A percentile compares a stretch with the other conserved stretches of the same genome.
These are phyloP conservation scores for Eupsilia transversa DNA, from an alignment of 2,888 invertebrate genomes.

Conservation along the genomic window DNA sequence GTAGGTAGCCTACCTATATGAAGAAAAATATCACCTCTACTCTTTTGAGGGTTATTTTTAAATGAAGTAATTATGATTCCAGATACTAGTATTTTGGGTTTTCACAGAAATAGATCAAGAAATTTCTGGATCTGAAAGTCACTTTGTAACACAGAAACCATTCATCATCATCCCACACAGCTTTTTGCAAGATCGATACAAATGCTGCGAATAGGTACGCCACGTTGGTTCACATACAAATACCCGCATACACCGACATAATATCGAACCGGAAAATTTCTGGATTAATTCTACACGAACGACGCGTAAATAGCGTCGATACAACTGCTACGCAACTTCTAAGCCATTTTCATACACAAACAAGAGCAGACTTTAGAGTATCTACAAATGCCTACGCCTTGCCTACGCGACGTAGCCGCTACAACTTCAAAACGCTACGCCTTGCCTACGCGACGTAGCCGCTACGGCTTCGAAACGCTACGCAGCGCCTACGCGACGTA, in stretches of 20 bases:
- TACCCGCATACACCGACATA: no score
- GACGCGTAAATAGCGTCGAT: background rate
- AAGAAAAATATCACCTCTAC: background rate
- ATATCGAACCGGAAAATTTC: background rate
- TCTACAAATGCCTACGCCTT: background rate
- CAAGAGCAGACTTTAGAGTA: no score
- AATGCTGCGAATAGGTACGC: background rate
- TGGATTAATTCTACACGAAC: background rate
- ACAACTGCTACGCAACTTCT: background rate
- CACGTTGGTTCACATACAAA: background rate
- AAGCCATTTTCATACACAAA: no score
- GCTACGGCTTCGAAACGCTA: background rate
- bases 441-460: background rate
- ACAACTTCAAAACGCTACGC: background rate
- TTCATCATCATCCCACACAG: conserved; percentile 25
- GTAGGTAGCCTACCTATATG: background rate
- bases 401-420: background rate
- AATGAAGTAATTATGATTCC: background rate
- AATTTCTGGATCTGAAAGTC: background rate
- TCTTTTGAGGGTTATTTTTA: background rate
- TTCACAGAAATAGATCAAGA: conserved; percentile 15
- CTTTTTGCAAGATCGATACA: background rate
- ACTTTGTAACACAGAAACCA: conserved; percentile 7
- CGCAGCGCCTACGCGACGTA: background rate
- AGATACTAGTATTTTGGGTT: background rate